Evolutionary conservation across 2,113 vertebrate species (phyloP).

Genomic region (Phyllostomus discolor): DNA sequence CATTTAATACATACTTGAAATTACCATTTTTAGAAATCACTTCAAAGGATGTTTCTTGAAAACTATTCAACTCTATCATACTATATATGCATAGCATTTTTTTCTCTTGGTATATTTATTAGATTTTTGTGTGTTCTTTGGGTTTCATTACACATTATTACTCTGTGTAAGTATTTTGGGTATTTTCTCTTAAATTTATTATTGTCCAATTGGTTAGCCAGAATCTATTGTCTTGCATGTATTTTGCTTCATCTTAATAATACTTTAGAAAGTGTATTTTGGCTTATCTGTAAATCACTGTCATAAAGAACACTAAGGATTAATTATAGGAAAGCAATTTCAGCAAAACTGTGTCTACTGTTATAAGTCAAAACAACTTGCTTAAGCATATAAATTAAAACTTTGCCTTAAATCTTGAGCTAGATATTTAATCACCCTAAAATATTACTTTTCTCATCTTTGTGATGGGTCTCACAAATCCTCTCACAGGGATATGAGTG

Average conservation of each 20-base stretch:
- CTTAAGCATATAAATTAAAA: neutral
- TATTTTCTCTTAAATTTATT: neutral
- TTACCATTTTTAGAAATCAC: neutral
- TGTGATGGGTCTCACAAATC: neutral
- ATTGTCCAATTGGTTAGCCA: neutral
- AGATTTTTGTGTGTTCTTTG: neutral
- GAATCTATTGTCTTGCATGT: neutral
- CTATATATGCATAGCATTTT: neutral
- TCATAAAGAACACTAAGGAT: neutral
- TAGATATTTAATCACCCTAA: neutral
- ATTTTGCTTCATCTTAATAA: neutral
- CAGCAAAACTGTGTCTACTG: neutral
- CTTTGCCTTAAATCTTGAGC: neutral
- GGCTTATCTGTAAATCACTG: neutral
- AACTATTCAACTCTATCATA: neutral
- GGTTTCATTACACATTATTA: neutral
- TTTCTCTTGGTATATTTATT: neutral
- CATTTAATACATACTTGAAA: neutral
- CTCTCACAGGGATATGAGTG: neutral
- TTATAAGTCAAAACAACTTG: neutral
- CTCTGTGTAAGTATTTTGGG: neutral
- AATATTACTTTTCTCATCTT: neutral
- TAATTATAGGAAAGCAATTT: neutral
- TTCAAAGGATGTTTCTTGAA: neutral
- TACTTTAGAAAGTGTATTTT: slow-evolving; percentile 13